phyloP scores from a whole-genome alignment of 2,797 vertebrate species.

The Ptychadena robeensis region DNA sequence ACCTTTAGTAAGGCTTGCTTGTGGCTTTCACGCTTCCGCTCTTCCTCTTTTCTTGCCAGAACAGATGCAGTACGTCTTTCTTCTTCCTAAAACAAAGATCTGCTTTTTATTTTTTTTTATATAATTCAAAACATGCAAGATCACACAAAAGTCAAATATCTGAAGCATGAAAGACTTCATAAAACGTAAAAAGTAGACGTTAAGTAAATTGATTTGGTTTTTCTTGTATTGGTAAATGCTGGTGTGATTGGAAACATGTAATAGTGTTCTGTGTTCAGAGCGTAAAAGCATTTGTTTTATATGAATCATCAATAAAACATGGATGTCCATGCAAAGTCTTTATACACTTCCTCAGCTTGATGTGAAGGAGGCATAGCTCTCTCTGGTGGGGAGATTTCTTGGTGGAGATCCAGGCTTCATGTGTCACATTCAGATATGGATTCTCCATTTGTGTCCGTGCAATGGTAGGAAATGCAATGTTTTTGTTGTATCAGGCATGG shows the following conservation, averaged over 20 bases:
- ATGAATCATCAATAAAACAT: not conserved
- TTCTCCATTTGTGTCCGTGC: too few species aligned
- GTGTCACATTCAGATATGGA: too few species aligned
- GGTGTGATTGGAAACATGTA: not conserved
- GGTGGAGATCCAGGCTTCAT: too few species aligned
- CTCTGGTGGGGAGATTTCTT: too few species aligned
- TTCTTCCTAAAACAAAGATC: slow-evolving; percentile 84
- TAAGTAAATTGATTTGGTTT: not conserved
- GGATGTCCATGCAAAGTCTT: not conserved
- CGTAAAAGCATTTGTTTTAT: not conserved
- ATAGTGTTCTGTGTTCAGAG: not conserved
- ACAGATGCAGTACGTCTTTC: slow-evolving; percentile 94
- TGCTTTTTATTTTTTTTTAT: not conserved
- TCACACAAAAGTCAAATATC: not conserved
- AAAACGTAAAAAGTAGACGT: too few species aligned
- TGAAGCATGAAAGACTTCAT: not conserved
- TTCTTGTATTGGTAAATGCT: not conserved
- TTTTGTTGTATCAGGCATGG: too few species aligned
- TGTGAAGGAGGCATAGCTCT: not conserved
- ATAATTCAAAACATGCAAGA: not conserved
- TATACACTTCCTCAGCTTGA: not conserved
- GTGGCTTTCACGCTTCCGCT: slow-evolving; percentile 93
- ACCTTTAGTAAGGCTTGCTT: slow-evolving; percentile 95
- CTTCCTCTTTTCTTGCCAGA: slow-evolving; percentile 93
- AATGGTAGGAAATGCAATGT: too few species aligned